Evolutionary conservation across 1,140 invertebrate species (phyloP).

Genomic region (Nylanderia fulva): DNA sequence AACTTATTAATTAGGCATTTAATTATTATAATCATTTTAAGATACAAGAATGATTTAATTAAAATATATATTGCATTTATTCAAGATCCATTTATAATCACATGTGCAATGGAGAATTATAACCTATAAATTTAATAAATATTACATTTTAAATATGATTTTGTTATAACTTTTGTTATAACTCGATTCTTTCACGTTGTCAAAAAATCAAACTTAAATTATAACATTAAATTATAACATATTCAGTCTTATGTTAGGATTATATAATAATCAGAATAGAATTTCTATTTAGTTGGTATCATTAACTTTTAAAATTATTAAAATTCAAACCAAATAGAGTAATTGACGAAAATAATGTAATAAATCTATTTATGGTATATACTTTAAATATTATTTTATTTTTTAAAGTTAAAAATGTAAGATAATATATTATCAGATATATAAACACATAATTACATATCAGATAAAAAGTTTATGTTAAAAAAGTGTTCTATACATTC

Average conservation of each 20-base stretch:
- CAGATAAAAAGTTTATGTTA: neutral
- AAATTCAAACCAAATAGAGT: neutral
- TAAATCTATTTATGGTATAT: neutral
- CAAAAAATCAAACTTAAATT: neutral
- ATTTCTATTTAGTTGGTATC: neutral
- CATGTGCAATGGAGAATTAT: neutral
- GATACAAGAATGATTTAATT: conserved; percentile 35
- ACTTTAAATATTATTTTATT: neutral
- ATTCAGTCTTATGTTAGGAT: neutral
- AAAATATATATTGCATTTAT: conserved; percentile 48
- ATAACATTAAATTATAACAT: neutral
- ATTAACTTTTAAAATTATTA: neutral
- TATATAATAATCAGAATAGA: neutral
- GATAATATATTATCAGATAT: conserved; percentile 6
- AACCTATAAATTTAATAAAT: conserved; percentile 55
- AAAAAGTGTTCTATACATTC: conserved; percentile 3
- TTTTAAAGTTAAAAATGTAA: conserved; percentile 8
- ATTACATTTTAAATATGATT: conserved; percentile 49
- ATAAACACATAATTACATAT: too few species aligned
- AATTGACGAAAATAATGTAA: neutral
- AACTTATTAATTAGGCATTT: neutral
- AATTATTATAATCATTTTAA: neutral
- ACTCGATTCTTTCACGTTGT: conserved; percentile 7
- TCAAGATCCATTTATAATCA: neutral
- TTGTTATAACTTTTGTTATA: conserved; percentile 14